A percentile compares a stretch with the other conserved stretches of the same genome.
Evolutionary conservation across 2,888 invertebrate species (phyloP).

Genomic region (Stenoptilia bipunctidactyla): DNA sequence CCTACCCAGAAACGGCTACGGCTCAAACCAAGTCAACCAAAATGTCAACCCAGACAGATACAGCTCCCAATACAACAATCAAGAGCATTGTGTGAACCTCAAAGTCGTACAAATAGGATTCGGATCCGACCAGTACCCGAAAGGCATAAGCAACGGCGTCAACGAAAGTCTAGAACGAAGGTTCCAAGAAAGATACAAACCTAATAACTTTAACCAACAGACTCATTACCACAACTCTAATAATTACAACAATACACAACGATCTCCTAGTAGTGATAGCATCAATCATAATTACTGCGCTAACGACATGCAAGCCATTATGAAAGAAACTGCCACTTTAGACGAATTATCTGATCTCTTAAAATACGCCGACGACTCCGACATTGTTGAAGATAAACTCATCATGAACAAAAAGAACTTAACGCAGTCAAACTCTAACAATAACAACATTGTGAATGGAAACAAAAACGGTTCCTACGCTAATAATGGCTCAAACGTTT

Average conservation of each 20-base stretch:
- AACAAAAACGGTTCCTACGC: slow-evolving; percentile 49
- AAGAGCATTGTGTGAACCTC: slow-evolving; percentile 65
- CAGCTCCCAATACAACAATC: slow-evolving; percentile 65
- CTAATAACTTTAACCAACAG: slow-evolving; percentile 50
- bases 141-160: slow-evolving; percentile 60
- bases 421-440: slow-evolving; percentile 48
- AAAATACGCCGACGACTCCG: slow-evolving; percentile 82
- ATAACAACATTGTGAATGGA: slow-evolving; percentile 53
- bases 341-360: slow-evolving; percentile 80
- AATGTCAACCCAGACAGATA: slow-evolving; percentile 62
- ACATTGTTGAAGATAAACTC: slow-evolving; percentile 62
- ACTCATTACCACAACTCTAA: slow-evolving; percentile 52
- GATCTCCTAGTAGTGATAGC: slow-evolving; percentile 57
- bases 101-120: slow-evolving; percentile 75
- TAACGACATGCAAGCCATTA: slow-evolving; percentile 54
- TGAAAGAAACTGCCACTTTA: slow-evolving; percentile 72
- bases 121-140: slow-evolving; percentile 71
- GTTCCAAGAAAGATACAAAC: slow-evolving; percentile 65
- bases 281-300: slow-evolving; percentile 58
- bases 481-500: slow-evolving; percentile 83
- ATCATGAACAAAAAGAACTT: slow-evolving; percentile 62
- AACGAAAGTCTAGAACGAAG: slow-evolving; percentile 55
- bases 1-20: slow-evolving; percentile 77
- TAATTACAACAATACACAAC: slow-evolving; percentile 42
- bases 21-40: slow-evolving; percentile 42